Evolutionary conservation across 1,140 invertebrate genomes (phyloP), one percentile per base, ranked within the genome.

Genomic region (Ctenoplectra terminalis): DNA sequence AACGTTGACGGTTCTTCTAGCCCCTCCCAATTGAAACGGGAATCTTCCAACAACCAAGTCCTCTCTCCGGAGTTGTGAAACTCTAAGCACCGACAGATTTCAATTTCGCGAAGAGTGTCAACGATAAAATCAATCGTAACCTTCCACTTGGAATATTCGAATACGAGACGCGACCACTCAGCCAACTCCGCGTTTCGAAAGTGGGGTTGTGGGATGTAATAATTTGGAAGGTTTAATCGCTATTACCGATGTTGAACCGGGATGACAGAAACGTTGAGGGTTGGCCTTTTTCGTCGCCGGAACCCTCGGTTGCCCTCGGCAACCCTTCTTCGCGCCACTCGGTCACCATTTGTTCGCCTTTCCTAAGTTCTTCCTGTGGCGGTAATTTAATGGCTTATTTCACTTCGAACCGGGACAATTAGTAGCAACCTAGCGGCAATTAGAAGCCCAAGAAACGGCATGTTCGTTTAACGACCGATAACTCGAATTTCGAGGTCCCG

Each of bases 381-480:
- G 43, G 37, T 74, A 64, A 75, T 84, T 78, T 46, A 69, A 83
- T 63, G 70, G 54, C 72, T 83, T 78, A 79, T 69, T 83, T 79
- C 50, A 31, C 23, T 5, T 7, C 56, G 81, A 73, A 70, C 46
- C 50, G 46, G 29, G 13, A 74, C 74, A 85, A 83, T 85, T 82
- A 85, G 40, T 34, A 37, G 13, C 37, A 26, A 4, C 69, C 11
- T 37, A 31, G 56, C 54, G 29, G 40, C 81, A 85, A 85, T 83
- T 85, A 75, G 56, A 64, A 64, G 46, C 43, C 17, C 43, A 64
- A 61, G 64, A 77, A 52, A 29, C 17, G 11, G 4, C 29, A n/a
- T 17, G 20, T n/a, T 29, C 43, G 29, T 63, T 83, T 60, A 80
- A 73, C 50, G 61, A 40, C 20, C 76, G 52, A 46, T 48, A 43